Evolutionary conservation across 2,113 vertebrate genomes (phyloP).

Genomic region (Heterocephalus glaber): DNA sequence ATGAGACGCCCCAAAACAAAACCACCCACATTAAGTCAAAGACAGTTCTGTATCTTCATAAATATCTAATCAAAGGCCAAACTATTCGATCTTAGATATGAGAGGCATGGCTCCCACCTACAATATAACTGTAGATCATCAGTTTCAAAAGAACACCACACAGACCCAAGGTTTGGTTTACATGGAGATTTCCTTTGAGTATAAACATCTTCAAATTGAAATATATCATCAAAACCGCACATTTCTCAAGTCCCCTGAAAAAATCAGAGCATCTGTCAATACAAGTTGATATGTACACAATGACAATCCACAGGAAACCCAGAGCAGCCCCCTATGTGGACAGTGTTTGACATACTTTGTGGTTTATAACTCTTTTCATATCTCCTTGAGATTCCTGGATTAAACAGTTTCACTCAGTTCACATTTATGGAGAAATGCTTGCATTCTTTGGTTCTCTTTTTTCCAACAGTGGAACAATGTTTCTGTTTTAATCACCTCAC

Average conservation of each 20-base stretch:
- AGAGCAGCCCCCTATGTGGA: not conserved
- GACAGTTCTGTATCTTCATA: not conserved
- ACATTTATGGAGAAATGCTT: not conserved
- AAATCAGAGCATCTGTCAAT: not conserved
- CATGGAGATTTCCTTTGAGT: not conserved
- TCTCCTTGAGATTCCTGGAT: not conserved
- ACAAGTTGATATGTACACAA: not conserved
- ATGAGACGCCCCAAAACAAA: not conserved
- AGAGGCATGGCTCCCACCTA: not conserved
- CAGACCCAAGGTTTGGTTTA: not conserved
- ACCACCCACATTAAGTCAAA: not conserved
- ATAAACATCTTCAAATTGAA: not conserved
- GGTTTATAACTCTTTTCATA: not conserved
- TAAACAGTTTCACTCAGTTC: not conserved
- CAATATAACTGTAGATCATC: not conserved
- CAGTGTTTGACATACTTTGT: not conserved
- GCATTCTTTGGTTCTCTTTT: not conserved
- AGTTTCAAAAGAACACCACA: not conserved
- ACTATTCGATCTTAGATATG: not conserved
- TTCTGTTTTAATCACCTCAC: not conserved
- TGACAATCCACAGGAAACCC: too few species aligned
- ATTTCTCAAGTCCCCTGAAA: not conserved
- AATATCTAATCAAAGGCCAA: not conserved
- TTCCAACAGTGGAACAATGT: not conserved
- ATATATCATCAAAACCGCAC: not conserved